Evolutionary conservation across 2,113 vertebrate species (phyloP).

Genomic region (Pteropus alecto): DNA sequence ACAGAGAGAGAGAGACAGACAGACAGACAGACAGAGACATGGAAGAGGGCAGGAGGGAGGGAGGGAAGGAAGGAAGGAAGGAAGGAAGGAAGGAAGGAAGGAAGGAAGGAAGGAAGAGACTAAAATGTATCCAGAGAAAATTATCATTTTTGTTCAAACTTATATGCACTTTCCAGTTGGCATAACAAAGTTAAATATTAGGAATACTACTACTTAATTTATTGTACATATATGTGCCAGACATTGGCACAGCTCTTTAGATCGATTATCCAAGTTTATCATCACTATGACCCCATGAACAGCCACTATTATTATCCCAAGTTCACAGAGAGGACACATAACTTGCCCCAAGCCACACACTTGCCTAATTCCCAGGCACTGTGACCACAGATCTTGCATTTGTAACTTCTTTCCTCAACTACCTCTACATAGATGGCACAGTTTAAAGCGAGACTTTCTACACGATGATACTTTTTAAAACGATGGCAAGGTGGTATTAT

Average conservation of each 20-base stretch:
- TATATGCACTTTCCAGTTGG: background rate
- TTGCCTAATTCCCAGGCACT: background rate
- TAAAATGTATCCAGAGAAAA: background rate
- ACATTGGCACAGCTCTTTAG: background rate
- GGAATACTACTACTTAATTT: background rate
- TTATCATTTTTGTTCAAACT: background rate
- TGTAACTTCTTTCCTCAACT: background rate
- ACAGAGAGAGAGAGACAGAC: no score
- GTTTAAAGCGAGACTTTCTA: accelerated
- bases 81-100: background rate
- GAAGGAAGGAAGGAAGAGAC: background rate
- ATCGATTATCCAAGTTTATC: background rate
- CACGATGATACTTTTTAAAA: background rate
- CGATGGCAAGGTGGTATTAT: background rate
- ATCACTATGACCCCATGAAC: background rate
- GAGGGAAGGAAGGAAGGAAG: background rate
- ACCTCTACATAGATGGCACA: accelerated
- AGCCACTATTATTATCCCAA: background rate
- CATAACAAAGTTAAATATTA: background rate
- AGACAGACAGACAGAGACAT: no score
- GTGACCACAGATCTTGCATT: background rate
- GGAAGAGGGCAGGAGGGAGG: no score
- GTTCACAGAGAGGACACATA: background rate
- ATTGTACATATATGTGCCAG: background rate
- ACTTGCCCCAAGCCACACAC: background rate